Percentiles rank a stretch among this genome's conserved stretches.
phyloP scores from a whole-genome alignment of 2,888 invertebrate genomes.

The Aspidiotus rigidus region DNA sequence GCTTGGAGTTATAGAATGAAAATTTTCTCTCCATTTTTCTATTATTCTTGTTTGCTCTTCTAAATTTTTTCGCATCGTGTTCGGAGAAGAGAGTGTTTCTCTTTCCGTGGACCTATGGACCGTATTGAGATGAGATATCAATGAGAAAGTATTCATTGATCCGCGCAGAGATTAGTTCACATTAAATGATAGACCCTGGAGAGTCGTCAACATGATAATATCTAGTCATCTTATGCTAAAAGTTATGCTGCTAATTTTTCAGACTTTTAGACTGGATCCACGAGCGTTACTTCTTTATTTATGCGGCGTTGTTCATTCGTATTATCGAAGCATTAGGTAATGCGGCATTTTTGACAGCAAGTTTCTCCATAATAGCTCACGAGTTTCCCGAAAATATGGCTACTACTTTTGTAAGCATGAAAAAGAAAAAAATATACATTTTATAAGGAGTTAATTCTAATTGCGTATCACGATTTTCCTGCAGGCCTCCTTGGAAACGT shows the following conservation, averaged over 20 bases:
- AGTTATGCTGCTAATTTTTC: conserved; percentile 38
- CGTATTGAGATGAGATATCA: too few species aligned
- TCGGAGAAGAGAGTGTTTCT: too few species aligned
- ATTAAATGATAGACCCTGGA: too few species aligned
- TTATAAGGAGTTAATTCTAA: neutral
- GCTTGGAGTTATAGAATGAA: too few species aligned
- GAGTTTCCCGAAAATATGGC: conserved; percentile 79
- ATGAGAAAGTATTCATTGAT: too few species aligned
- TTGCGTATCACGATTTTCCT: conserved; percentile 35
- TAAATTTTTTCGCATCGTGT: too few species aligned
- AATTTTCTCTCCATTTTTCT: too few species aligned
- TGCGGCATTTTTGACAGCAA: conserved; percentile 75
- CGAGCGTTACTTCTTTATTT: conserved; percentile 63
- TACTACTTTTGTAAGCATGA: conserved; percentile 66
- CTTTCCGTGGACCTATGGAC: too few species aligned
- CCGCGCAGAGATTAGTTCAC: too few species aligned
- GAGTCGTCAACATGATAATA: too few species aligned
- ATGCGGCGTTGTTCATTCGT: conserved; percentile 66
- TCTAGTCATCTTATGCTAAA: too few species aligned
- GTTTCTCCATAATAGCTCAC: conserved; percentile 77
- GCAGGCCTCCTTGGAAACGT: conserved; percentile 73
- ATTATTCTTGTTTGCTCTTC: too few species aligned
- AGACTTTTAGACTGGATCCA: conserved; percentile 62
- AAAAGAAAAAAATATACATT: neutral
- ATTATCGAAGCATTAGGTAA: conserved; percentile 78